Evolutionary conservation across 64 coral and sea anemone genomes (phyloP).

Genomic region (Montipora cactus): DNA sequence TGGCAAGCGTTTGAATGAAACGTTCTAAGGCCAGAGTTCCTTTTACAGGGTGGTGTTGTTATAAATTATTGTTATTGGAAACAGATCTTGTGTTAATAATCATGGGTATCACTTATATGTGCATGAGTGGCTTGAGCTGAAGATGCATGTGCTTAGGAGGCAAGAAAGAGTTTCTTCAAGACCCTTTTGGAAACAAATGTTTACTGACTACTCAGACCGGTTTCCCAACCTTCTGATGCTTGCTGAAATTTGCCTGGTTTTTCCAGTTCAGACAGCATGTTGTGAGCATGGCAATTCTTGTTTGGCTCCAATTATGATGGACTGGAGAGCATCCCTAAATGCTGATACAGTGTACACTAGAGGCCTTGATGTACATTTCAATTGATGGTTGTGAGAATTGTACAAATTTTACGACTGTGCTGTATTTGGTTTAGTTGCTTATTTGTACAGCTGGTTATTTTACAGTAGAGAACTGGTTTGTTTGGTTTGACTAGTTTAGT

Average conservation of each 20-base stretch:
- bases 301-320: conserved; percentile 48
- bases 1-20: no score
- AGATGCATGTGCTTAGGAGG: not conserved
- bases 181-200: conserved; percentile 34
- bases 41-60: no score
- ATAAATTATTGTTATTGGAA: no score
- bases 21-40: no score
- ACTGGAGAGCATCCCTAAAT: conserved; percentile 49
- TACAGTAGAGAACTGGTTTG: not conserved
- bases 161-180: not conserved
- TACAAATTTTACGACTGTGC: not conserved
- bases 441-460: no score
- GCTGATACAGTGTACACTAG: conserved; percentile 26
- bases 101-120: no score
- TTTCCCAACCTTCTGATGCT: conserved; percentile 46
- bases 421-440: not conserved
- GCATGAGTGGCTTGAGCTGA: conserved; percentile 46
- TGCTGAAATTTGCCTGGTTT: conserved; percentile 50
- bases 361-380: conserved; percentile 59
- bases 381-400: conserved; percentile 18
- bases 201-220: conserved; percentile 20
- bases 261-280: conserved; percentile 65
- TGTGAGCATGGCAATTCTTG: conserved; percentile 58
- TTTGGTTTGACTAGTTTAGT: no score
- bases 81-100: no score